Percentiles rank a stretch among this genome's conserved stretches.
Conservation (phyloP, 2,888 invertebrate genomes). For the Pachymerium ferrugineum region DNA sequence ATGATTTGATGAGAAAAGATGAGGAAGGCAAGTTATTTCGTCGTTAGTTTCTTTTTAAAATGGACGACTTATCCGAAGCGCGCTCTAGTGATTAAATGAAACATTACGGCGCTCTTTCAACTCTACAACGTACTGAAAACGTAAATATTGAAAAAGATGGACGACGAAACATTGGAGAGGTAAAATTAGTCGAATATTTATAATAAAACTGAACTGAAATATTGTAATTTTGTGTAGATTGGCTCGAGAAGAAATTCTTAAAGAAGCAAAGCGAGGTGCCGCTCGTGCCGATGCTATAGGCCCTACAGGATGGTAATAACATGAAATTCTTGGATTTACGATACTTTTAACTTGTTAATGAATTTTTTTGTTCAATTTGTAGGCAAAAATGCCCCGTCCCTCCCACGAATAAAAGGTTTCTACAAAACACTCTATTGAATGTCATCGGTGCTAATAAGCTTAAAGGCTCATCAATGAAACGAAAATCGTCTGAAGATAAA, state of each 20-base stretch:
- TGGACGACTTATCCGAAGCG: no score
- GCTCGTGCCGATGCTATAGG: constrained; percentile 58
- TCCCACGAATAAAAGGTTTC: background rate
- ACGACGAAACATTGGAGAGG: background rate
- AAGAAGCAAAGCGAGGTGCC: constrained; percentile 58
- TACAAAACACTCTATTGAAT: background rate
- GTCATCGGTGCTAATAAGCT: background rate
- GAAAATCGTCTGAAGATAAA: no score
- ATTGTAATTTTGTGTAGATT: background rate
- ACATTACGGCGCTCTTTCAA: no score
- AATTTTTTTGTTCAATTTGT: background rate
- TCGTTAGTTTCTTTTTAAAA: background rate
- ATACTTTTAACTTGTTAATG: background rate
- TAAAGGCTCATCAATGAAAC: no score
- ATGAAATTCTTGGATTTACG: background rate
- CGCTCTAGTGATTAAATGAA: no score
- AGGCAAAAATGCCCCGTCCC: constrained; percentile 1
- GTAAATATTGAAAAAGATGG: no score
- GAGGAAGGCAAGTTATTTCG: no score
- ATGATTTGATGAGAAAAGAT: no score
- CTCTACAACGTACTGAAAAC: no score
- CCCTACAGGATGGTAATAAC: constrained; percentile 58
- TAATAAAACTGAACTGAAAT: background rate
- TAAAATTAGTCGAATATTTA: background rate
- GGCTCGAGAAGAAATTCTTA: constrained; percentile 57